phyloP scores from a whole-genome alignment of 2,113 vertebrate genomes.

The Marmota monax region DNA sequence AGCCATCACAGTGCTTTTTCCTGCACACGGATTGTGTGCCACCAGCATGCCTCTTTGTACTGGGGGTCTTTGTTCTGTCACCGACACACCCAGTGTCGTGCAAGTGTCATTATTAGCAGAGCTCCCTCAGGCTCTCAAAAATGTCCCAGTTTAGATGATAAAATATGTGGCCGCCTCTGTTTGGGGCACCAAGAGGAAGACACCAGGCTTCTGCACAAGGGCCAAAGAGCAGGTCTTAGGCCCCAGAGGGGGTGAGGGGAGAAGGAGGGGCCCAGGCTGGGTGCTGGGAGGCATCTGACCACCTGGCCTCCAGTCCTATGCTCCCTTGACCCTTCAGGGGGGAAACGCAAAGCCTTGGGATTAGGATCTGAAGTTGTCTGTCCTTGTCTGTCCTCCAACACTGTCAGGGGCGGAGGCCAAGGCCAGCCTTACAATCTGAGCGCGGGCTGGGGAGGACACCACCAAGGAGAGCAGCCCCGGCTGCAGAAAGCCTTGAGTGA shows the following conservation, averaged over 20 bases:
- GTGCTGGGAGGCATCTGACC: accelerated
- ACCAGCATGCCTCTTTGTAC: neutral
- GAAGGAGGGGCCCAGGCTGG: accelerated
- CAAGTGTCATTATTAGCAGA: neutral
- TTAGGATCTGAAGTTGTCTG: neutral
- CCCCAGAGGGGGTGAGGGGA: neutral
- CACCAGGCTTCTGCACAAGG: neutral
- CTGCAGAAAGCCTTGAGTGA: neutral
- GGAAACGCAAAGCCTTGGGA: accelerated
- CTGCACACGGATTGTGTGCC: neutral
- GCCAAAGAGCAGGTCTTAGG: neutral
- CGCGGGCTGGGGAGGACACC: accelerated
- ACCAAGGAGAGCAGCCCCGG: neutral
- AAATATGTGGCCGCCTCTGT: neutral
- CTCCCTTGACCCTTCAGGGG: too few species aligned
- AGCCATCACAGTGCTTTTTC: neutral
- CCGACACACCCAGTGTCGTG: neutral
- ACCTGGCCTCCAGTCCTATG: neutral
- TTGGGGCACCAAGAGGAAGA: neutral
- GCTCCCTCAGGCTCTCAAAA: neutral
- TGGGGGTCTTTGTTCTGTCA: neutral
- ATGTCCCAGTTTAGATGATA: too few species aligned
- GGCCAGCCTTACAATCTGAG: neutral
- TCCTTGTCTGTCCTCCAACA: neutral
- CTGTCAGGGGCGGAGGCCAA: neutral